Conservation (phyloP, 92 coral and sea anemone genomes). For the Palythoa grandis region DNA sequence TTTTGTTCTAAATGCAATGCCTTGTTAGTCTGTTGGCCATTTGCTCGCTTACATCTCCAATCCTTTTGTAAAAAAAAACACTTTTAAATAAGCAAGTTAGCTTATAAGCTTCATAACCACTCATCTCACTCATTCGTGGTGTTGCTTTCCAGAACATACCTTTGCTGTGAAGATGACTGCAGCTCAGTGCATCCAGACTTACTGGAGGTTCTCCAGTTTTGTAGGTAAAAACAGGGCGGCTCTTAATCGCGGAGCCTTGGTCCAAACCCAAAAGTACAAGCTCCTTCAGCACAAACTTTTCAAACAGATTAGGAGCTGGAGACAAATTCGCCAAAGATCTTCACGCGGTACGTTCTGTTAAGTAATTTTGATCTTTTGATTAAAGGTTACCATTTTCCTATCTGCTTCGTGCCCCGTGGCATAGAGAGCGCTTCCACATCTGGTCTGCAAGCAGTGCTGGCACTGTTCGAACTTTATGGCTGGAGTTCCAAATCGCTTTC, state of each 20-base stretch:
- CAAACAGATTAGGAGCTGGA: slow-evolving; percentile 70
- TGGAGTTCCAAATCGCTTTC: too few species aligned
- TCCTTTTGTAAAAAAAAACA: too few species aligned
- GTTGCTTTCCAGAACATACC: slow-evolving; percentile 59
- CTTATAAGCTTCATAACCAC: too few species aligned
- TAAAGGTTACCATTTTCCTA: background rate
- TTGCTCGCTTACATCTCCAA: background rate
- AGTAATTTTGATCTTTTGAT: background rate
- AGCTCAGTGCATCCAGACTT: slow-evolving; percentile 86
- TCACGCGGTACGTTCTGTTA: slow-evolving; percentile 70
- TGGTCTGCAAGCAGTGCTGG: too few species aligned
- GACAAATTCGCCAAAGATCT: slow-evolving; percentile 70
- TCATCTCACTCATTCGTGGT: too few species aligned
- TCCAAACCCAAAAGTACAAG: slow-evolving; percentile 60
- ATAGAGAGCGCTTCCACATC: too few species aligned
- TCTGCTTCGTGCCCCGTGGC: background rate
- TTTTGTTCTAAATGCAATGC: too few species aligned
- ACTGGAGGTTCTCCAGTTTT: slow-evolving; percentile 81
- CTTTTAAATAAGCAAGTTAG: too few species aligned
- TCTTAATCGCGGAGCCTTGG: slow-evolving; percentile 73
- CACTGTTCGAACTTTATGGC: background rate
- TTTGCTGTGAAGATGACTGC: slow-evolving; percentile 69
- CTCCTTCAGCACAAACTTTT: slow-evolving; percentile 68
- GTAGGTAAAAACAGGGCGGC: slow-evolving; percentile 67
- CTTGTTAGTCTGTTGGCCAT: too few species aligned